Evolutionary conservation across 2,888 invertebrate genomes (phyloP).

Genomic region (Thera britannica): DNA sequence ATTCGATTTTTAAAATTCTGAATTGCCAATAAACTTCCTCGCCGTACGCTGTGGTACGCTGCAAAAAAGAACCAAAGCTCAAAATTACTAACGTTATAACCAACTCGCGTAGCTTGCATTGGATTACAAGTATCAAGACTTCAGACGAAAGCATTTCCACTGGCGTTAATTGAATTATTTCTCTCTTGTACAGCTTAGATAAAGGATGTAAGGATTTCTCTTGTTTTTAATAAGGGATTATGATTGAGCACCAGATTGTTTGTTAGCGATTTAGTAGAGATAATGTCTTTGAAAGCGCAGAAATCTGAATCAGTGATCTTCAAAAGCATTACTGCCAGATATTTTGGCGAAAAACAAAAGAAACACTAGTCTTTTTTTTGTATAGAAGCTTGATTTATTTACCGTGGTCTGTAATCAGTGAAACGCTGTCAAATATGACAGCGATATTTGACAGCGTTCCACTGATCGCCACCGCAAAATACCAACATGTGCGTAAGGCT

Average conservation of each 20-base stretch:
- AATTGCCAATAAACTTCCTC: no score
- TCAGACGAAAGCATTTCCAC: conserved; percentile 21
- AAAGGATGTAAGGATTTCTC: conserved; percentile 18
- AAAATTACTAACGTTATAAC: background rate
- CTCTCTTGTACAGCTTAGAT: conserved; percentile 23
- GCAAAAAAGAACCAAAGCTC: background rate
- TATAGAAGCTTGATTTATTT: no score
- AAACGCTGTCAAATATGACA: no score
- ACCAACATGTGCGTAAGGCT: no score
- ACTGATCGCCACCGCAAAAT: no score
- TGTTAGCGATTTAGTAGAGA: conserved; percentile 17
- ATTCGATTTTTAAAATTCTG: no score
- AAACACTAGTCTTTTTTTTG: background rate
- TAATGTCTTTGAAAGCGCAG: background rate
- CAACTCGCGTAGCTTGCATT: background rate
- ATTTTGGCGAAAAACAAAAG: background rate
- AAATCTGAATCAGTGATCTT: background rate
- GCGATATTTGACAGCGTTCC: no score
- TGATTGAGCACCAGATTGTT: conserved; percentile 18
- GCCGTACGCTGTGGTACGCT: no score
- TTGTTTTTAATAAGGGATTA: conserved; percentile 28
- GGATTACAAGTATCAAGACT: background rate
- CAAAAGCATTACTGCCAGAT: background rate
- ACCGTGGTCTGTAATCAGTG: no score
- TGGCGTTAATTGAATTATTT: conserved; percentile 29